phyloP scores from a whole-genome alignment of 2,888 invertebrate species.

The Pyrocoelia pectoralis region DNA sequence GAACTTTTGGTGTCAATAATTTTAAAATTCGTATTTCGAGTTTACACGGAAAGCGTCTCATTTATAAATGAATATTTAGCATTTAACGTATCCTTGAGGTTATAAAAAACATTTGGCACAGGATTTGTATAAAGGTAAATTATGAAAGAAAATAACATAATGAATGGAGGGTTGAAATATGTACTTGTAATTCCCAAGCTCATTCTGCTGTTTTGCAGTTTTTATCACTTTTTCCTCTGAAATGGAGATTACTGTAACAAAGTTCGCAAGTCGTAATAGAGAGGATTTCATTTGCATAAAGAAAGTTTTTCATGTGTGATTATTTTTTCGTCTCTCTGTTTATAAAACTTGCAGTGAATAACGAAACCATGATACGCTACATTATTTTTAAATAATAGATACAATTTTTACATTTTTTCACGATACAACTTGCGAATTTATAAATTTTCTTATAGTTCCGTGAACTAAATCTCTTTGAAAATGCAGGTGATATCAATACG shows the following conservation, averaged over 20 bases:
- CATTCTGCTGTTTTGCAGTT: conserved; percentile 32
- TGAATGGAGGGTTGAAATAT: conserved; percentile 38
- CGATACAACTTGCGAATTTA: background rate
- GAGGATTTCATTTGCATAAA: conserved; percentile 40
- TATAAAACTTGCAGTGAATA: conserved; percentile 15
- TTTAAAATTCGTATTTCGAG: conserved; percentile 13
- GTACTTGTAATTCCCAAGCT: conserved; percentile 35
- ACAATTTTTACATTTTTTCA: background rate
- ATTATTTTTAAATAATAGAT: conserved; percentile 12
- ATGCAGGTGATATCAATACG: conserved; percentile 16
- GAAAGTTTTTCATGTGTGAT: conserved; percentile 39
- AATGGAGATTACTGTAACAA: conserved; percentile 38
- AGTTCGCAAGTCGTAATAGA: conserved; percentile 38
- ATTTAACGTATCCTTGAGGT: background rate
- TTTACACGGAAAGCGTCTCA: background rate
- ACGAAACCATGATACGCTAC: conserved; percentile 3
- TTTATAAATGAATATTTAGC: background rate
- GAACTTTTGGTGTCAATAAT: conserved; percentile 9
- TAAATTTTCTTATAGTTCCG: background rate
- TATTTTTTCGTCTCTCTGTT: conserved; percentile 32
- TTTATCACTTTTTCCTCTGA: conserved; percentile 33
- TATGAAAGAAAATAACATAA: conserved; percentile 23
- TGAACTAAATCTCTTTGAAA: background rate
- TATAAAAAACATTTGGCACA: too few relatives aligned
- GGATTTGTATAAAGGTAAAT: conserved; percentile 11